A percentile compares a stretch with the other conserved stretches of the same genome.
phyloP scores from a whole-genome alignment of 2,113 vertebrate genomes.

The Oreochromis aureus region DNA sequence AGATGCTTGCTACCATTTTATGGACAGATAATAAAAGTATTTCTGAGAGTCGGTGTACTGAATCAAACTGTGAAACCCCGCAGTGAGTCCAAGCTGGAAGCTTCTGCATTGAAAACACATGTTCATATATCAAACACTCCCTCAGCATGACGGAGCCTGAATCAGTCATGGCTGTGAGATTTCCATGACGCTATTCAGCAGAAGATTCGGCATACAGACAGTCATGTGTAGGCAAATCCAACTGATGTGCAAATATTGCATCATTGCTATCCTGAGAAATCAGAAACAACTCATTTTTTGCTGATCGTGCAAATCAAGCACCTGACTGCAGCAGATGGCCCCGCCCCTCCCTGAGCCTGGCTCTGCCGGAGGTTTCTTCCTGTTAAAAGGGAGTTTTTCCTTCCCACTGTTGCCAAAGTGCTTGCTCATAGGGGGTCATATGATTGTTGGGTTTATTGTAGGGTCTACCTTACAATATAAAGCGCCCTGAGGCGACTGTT shows the following conservation, averaged over 20 bases:
- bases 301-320: neutral
- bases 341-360: neutral
- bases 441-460: fast-evolving
- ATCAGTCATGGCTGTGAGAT: neutral
- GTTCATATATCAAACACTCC: slow-evolving; percentile 2
- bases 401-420: fast-evolving
- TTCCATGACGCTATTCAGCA: neutral
- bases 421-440: neutral
- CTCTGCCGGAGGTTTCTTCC: fast-evolving
- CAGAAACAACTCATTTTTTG: neutral
- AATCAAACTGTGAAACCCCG: neutral
- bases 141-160: neutral
- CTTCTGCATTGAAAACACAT: slow-evolving; percentile 21
- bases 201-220: neutral
- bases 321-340: neutral
- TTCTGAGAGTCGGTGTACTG: neutral
- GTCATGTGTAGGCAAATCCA: neutral
- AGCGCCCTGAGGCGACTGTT: neutral
- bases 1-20: neutral
- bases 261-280: neutral
- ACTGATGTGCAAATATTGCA: neutral
- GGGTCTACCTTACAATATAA: fast-evolving
- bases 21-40: neutral
- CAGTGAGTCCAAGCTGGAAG: neutral
- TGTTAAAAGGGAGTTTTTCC: neutral